Evolutionary conservation across 2,113 vertebrate species (phyloP), one percentile per base, ranked within the genome.

Genomic region (Brevimyrus niger): DNA sequence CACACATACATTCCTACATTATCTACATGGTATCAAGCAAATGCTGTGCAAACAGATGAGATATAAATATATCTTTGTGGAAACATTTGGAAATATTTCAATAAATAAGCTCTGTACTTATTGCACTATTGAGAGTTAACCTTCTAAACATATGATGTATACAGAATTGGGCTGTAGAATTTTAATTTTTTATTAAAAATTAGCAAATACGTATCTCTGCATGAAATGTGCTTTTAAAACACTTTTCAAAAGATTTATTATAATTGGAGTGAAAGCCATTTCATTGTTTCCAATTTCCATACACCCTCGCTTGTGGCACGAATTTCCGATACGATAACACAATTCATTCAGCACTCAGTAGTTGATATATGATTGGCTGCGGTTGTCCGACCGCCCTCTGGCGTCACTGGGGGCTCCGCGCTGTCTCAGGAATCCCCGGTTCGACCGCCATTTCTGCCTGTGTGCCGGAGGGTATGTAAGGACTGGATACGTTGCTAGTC

Each of bases 381-480:
- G 35, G 44, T 44, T 21, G 88, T 93, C 92, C 89, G 2, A 0
- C 0, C 3, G 65, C n/a, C 61, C 61, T 44, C 31, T 95, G 95
- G 96, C 95, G 95, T 95, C 91, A 90, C 89, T 0, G 1, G 61
- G 0, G 42, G 82, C 21, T 38, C 21, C 38, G 38, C 2, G 38
- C 38, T 23, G 82, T 15, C 44, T 2, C 38, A 2, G 15, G 48
- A 1, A 87, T 55, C 35, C 82, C 73, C 53, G 3, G 86, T 19
- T 2, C 21, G 15, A 91, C 85, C 91, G 92, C 87, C 89, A 91
- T 92, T 94, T 90, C 93, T 93, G 91, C 91, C 89, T 73, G 53
- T 19, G 89, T 48, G 69, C 91, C 31, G 6, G 90, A 82, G 38
- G 35, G 58, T 19, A 19, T 31, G 48, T 4, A 6, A 15, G 73